Conservation (phyloP, 2,888 invertebrate species). For the Cyclophora punctaria region DNA sequence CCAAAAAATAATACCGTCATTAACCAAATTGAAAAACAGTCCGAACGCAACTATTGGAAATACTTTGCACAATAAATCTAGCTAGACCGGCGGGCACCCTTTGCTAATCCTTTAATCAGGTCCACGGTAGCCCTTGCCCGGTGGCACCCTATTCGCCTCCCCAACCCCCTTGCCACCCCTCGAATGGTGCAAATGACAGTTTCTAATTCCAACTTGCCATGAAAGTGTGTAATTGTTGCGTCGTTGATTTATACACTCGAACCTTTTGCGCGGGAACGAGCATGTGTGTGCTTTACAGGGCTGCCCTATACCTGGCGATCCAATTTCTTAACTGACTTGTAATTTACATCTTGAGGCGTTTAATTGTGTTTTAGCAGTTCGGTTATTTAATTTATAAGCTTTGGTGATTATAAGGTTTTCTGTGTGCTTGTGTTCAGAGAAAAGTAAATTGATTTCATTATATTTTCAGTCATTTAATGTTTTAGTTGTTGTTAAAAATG, state of each 20-base stretch:
- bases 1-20: no score
- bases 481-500: no score
- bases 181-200: constrained; percentile 76
- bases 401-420: no score
- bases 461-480: no score
- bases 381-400: no score
- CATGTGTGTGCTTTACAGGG: constrained; percentile 45
- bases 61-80: constrained; percentile 73
- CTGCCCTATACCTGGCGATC: constrained; percentile 16
- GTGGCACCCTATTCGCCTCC: constrained; percentile 55
- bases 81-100: constrained; percentile 70
- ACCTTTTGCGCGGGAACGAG: constrained; percentile 51
- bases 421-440: no score
- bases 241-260: constrained; percentile 72
- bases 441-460: no score
- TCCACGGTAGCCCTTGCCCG: constrained; percentile 68
- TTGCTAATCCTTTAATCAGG: constrained; percentile 74
- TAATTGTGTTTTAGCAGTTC: no score
- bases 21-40: background rate
- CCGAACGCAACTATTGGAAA: constrained; percentile 54
- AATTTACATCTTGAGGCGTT: background rate
- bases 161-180: constrained; percentile 37
- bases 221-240: constrained; percentile 76
- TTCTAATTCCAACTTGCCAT: constrained; percentile 77
- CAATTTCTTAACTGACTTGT: constrained; percentile 12